Evolutionary conservation across 2,888 invertebrate species (phyloP), one percentile per base, ranked within the genome.

Genomic region (Diplazon laetatorius): DNA sequence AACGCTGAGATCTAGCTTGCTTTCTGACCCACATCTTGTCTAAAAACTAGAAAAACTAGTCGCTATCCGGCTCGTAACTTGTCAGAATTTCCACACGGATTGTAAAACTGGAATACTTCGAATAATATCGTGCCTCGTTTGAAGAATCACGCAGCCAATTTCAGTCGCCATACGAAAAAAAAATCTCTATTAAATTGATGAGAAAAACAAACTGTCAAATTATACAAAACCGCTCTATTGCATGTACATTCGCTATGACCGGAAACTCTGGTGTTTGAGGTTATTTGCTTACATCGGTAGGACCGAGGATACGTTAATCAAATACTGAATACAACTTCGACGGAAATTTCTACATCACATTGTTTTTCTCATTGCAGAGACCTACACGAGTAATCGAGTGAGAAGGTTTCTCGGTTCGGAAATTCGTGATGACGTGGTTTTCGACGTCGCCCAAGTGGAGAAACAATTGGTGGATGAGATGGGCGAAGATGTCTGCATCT

Each of bases 401-500:
- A 94, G 94, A 78, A 93, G 96, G 66, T 92, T 92, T 12, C 18
- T 72, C 8, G 79, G 59, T 1, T 35, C 5, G 35, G 14, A 14
- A n/a, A 62, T 66, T 87, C 88, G 89, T 3, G 85, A 89, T 35
- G 91, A 92, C 73, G 92, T 93, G 78, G 91, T 93, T 91, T 91
- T 93, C 39, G 95, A 96, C 89, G 94, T 94, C 30, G 92, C 92
- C 0, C 93, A 95, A 87, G 95, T 96, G n/a, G 96, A 96, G 91
- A 96, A 96, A 89, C 94, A 94, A 90, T 93, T 97, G 74, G 93
- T 95, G 2, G 93, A 92, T 8, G 96, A 96, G 91, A 93, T 97
- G 84, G 97, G 97, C 18, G 93, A 94, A 42, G 93, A 94, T 80
- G 95, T 96, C 30, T 97, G 97, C 89, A 93, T 97, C 83, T 95